These are phyloP conservation scores for Oenanthe melanoleuca DNA, from an alignment of 2,113 vertebrate species.

Conservation along the genomic window DNA sequence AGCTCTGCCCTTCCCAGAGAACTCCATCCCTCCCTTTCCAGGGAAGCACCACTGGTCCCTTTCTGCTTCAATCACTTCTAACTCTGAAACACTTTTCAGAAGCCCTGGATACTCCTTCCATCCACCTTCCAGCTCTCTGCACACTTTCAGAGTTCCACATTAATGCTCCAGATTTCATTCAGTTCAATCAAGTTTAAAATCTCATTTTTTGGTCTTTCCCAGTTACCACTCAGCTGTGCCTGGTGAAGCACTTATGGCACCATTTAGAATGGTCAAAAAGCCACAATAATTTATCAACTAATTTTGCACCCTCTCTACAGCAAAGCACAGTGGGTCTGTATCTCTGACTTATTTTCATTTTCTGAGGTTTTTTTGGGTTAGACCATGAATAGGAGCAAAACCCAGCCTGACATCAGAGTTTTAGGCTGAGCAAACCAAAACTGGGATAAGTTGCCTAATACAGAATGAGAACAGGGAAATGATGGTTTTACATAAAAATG, in stretches of 20 bases:
- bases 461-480: not conserved
- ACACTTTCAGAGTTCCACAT: not conserved
- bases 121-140: not conserved
- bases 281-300: not conserved
- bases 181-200: not conserved
- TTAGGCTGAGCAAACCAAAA: not conserved
- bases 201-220: not conserved
- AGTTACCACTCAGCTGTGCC: not conserved
- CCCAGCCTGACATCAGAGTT: not conserved
- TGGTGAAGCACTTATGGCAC: not conserved
- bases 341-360: not conserved
- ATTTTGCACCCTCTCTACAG: not conserved
- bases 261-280: not conserved
- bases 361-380: not conserved
- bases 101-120: not conserved
- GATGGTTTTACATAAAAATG: not conserved
- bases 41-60: not conserved
- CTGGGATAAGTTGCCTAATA: not conserved
- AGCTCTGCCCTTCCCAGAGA: not conserved
- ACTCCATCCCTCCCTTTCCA: not conserved
- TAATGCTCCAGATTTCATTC: rapidly evolving
- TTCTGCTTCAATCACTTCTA: not conserved
- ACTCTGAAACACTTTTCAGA: not conserved
- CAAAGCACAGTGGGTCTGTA: not conserved
- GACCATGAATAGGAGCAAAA: not conserved